These are phyloP conservation scores for Pampusana beccarii DNA, from an alignment of 2,113 vertebrate genomes.

Conservation along the genomic window DNA sequence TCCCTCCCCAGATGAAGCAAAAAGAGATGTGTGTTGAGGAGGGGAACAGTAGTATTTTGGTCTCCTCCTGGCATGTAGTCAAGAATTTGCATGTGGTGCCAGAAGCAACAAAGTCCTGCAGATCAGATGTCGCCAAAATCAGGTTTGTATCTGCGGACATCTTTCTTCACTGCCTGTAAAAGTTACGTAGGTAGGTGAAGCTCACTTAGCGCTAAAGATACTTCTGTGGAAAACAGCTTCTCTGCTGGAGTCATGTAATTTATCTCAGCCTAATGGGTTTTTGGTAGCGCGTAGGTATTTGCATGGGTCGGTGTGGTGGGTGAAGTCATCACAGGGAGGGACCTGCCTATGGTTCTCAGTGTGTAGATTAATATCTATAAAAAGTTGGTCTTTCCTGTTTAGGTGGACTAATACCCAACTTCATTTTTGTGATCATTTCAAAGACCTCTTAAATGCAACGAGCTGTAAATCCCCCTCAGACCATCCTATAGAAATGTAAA, in stretches of 20 bases:
- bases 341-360: background rate
- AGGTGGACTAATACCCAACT: background rate
- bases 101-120: background rate
- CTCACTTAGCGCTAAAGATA: background rate
- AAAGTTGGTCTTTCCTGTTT: background rate
- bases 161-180: background rate
- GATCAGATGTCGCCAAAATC: background rate
- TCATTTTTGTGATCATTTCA: background rate
- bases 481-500: background rate
- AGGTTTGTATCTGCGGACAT: background rate
- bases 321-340: background rate
- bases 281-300: background rate
- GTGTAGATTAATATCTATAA: background rate
- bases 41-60: background rate
- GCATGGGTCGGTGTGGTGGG: background rate
- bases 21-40: background rate
- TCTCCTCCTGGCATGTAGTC: background rate
- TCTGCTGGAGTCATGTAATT: background rate
- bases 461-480: background rate
- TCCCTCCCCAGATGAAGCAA: background rate
- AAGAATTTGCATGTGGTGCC: background rate
- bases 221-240: background rate
- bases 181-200: background rate
- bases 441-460: background rate
- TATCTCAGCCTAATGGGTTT: background rate